A percentile compares a stretch with the other conserved stretches of the same genome.
Evolutionary conservation across 2,888 invertebrate species (phyloP).

Genomic region (Panopea generosa): DNA sequence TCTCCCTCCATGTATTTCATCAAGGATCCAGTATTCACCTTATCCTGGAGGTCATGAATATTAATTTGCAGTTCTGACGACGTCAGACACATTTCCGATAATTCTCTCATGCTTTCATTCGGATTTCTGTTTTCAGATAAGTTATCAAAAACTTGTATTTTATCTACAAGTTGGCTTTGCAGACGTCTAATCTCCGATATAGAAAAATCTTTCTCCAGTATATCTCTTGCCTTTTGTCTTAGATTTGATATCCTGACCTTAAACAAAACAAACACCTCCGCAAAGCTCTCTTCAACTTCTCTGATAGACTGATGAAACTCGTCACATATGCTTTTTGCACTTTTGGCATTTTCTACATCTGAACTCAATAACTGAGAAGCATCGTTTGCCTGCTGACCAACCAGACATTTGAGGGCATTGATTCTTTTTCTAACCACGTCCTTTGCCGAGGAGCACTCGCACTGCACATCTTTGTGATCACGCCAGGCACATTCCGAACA

Average conservation of each 20-base stretch:
- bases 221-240: slow-evolving; percentile 34
- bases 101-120: slow-evolving; percentile 27
- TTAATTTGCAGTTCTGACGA: slow-evolving; percentile 53
- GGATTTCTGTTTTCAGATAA: slow-evolving; percentile 22
- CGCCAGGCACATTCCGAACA: slow-evolving; percentile 54
- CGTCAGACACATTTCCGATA: slow-evolving; percentile 38
- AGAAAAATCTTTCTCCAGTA: slow-evolving; percentile 29
- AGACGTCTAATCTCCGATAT: slow-evolving; percentile 22
- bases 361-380: slow-evolving; percentile 29
- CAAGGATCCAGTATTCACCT: slow-evolving; percentile 29
- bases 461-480: slow-evolving; percentile 35
- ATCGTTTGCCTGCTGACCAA: slow-evolving; percentile 48
- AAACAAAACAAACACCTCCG: slow-evolving; percentile 35
- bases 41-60: slow-evolving; percentile 44
- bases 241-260: slow-evolving; percentile 33
- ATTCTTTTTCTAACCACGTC: slow-evolving; percentile 47
- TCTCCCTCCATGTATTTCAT: slow-evolving; percentile 47
- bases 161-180: slow-evolving; percentile 28
- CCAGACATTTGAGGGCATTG: slow-evolving; percentile 51
- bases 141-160: slow-evolving; percentile 24
- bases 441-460: slow-evolving; percentile 41
- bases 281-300: slow-evolving; percentile 49
- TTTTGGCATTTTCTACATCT: slow-evolving; percentile 10
- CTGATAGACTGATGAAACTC: slow-evolving; percentile 43
- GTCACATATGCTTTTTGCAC: slow-evolving; percentile 33